These are phyloP conservation scores for Gobio gobio DNA, from an alignment of 2,113 vertebrate species.

Conservation along the genomic window DNA sequence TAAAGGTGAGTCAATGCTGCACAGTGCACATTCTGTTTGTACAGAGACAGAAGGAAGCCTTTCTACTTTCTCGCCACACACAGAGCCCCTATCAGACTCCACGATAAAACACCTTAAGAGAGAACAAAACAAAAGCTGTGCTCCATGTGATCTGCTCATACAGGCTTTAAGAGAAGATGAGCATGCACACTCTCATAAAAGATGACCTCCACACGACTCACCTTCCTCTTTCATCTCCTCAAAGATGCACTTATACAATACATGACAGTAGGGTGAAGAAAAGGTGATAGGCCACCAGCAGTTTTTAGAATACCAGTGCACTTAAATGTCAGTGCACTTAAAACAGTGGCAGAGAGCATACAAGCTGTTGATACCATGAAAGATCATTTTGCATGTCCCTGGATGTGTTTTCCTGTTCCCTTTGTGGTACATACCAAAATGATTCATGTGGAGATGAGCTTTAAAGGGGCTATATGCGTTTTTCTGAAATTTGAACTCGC, in stretches of 20 bases:
- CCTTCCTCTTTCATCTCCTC: conserved; percentile 42
- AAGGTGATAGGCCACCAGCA: conserved; percentile 32
- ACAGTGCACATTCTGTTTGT: neutral
- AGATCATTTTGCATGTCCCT: neutral
- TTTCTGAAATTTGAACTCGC: too few relatives aligned
- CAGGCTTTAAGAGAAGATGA: conserved; percentile 15
- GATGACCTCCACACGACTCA: conserved; percentile 40
- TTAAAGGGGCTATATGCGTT: too few relatives aligned
- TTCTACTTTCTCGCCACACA: conserved; percentile 2
- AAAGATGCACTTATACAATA: conserved; percentile 44
- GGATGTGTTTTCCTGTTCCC: neutral
- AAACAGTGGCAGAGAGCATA: conserved; percentile 16
- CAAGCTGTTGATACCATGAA: conserved; percentile 2
- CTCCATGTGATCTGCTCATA: conserved; percentile 4
- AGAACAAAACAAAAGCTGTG: conserved; percentile 37
- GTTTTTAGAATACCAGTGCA: conserved; percentile 22
- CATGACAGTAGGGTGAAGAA: conserved; percentile 49
- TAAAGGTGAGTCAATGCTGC: conserved; percentile 14
- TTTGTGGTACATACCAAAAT: neutral
- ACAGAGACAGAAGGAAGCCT: neutral
- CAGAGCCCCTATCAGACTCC: conserved; percentile 42
- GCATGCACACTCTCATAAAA: conserved; percentile 4
- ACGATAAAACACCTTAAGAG: conserved; percentile 26
- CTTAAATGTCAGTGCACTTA: conserved; percentile 42
- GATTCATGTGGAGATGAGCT: neutral